These are phyloP conservation scores for Linepithema humile DNA, from an alignment of 1,140 invertebrate genomes.

Conservation along the genomic window DNA sequence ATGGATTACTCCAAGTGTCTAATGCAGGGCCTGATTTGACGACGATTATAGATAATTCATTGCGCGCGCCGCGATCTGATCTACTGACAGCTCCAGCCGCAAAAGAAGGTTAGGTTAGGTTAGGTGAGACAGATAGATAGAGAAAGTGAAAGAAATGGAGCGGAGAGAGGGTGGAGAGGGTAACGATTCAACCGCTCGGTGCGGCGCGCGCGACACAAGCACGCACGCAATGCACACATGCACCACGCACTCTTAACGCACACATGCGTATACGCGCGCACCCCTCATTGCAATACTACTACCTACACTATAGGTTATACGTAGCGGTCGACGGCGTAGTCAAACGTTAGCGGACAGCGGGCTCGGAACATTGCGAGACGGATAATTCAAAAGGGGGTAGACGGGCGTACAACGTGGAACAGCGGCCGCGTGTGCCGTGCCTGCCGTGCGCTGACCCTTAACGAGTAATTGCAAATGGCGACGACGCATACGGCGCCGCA, in stretches of 20 bases:
- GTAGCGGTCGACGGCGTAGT: neutral
- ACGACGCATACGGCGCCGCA: neutral
- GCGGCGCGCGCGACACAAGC: conserved; percentile 11
- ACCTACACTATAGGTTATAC: neutral
- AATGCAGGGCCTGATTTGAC: neutral
- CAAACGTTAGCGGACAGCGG: no score
- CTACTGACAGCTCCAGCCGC: conserved; percentile 6
- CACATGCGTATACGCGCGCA: neutral
- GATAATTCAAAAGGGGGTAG: conserved; percentile 28
- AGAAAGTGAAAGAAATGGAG: neutral
- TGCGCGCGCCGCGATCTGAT: conserved; percentile 21
- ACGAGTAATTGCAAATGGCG: conserved; percentile 42
- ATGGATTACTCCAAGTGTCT: neutral
- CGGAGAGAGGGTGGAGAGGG: neutral
- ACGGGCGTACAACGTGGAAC: conserved; percentile 39
- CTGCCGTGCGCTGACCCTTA: conserved; percentile 34
- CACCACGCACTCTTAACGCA: neutral
- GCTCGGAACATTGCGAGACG: conserved; percentile 7
- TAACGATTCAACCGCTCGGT: conserved; percentile 23
- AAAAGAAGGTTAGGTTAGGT: conserved; percentile 35
- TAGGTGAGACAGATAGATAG: conserved; percentile 2
- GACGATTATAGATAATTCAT: conserved; percentile 1
- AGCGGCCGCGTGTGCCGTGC: conserved; percentile 35
- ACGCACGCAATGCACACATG: neutral
- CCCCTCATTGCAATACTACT: neutral